Conservation (phyloP, 1,140 invertebrate genomes). For the Popillia japonica region DNA sequence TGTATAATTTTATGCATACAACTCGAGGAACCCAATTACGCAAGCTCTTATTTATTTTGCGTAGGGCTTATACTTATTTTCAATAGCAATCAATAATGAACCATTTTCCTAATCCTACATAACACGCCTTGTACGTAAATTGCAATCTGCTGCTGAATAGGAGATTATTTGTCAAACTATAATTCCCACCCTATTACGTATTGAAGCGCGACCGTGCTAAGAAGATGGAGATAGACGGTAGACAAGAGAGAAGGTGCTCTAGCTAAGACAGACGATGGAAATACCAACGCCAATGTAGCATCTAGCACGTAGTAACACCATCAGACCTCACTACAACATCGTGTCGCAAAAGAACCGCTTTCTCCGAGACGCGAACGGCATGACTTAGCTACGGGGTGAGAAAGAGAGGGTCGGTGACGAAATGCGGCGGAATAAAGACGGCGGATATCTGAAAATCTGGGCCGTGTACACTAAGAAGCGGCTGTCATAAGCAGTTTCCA, state of each 20-base stretch:
- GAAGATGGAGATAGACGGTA: background rate
- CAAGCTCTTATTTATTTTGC: background rate
- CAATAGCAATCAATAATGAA: conserved; percentile 10
- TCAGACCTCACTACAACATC: background rate
- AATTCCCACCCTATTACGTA: conserved; percentile 21
- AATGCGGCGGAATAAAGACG: conserved; percentile 31
- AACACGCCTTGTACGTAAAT: conserved; percentile 24
- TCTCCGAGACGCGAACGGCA: background rate
- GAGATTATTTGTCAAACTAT: conserved; percentile 26
- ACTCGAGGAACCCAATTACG: no score
- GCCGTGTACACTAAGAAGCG: conserved; percentile 25
- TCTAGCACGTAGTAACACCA: conserved; percentile 6
- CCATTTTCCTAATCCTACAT: conserved; percentile 23
- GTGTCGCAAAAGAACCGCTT: background rate
- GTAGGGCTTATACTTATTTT: background rate
- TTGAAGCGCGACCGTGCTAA: conserved; percentile 3
- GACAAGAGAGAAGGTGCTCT: background rate
- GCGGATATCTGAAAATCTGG: conserved; percentile 27
- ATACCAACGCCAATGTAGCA: background rate
- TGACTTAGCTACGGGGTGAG: background rate
- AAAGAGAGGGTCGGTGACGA: background rate
- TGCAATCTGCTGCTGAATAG: conserved; percentile 26
- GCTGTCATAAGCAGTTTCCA: conserved; percentile 34
- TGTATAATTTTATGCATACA: no score
- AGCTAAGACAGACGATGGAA: background rate